Base-by-base conservation (phyloP, 2,797 vertebrate species). In the Darevskia mixta region DNA sequence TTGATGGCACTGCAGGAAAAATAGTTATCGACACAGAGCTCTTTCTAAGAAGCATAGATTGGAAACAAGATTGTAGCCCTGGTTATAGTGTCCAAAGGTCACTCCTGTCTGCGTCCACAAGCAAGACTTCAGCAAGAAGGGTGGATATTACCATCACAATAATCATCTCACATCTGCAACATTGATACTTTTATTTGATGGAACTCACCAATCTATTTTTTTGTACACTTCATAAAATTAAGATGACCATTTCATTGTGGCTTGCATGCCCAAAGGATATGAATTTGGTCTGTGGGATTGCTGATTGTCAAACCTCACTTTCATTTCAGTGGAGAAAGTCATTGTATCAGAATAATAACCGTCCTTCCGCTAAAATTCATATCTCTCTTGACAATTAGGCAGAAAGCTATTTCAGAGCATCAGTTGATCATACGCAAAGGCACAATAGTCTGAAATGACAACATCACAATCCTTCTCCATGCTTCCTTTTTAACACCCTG, bases 311-410 rank as follows among this genome's bases (percentile, higher is more conserved):
- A 35, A 35, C 35, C 35, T 35, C 35, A 35, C 35, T 35, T 35
- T 35, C 35, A 35, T 35, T 35, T 35, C 35, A 35, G 35, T 35
- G 35, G 35, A 35, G 35, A 35, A 35, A 35, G 35, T 35, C 35
- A 35, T 35, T 35, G 35, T 35, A 35, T 35, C 2, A 35, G 35
- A 35, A 35, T 35, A 35, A 35, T 35, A 35, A 35, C 35, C 45
- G 69, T 43, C 79, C 86, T 92, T 91, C 75, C 79, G 86, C 83
- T 66, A 67, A 82, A 67, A 73, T 87, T 75, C 82, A 91, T 88
- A 17, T 92, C 83, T 90, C 78, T 94, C 92, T 94, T 91, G 41
- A 88, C 85, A 93, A 94, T 93, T 95, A 92, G 95, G 89, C 88
- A 92, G 90, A 84, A 95, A 94, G 87, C 49, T 95, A 92, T 92